Percentiles rank a stretch among this genome's conserved stretches.
Evolutionary conservation across 2,797 vertebrate species (phyloP).

Genomic region (Typhlichthys eigenmanni): DNA sequence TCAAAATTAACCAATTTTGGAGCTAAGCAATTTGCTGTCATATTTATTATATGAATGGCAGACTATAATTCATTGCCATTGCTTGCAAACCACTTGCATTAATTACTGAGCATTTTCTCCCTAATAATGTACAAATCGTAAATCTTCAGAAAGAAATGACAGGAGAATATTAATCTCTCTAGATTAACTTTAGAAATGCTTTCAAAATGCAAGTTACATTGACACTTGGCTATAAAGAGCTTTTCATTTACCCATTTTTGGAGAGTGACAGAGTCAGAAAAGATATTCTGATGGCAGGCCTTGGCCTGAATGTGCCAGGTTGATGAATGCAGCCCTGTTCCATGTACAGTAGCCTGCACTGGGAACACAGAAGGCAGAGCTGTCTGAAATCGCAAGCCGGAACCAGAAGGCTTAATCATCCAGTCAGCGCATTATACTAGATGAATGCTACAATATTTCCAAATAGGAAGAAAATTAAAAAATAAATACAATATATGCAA

Average conservation of each 20-base stretch:
- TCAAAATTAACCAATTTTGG: neutral
- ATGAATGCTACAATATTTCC: neutral
- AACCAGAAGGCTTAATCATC: neutral
- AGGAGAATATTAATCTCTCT: too few species aligned
- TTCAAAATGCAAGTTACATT: too few species aligned
- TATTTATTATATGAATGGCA: too few species aligned
- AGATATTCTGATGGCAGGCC: neutral
- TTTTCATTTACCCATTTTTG: neutral
- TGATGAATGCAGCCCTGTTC: constrained; percentile 10
- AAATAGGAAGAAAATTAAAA: neutral
- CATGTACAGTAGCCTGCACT: constrained; percentile 3
- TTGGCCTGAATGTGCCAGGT: constrained; percentile 33
- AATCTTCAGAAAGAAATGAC: too few species aligned
- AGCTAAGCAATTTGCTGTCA: too few species aligned
- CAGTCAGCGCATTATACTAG: neutral
- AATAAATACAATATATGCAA: neutral
- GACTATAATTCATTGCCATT: too few species aligned
- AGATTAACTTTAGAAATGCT: too few species aligned
- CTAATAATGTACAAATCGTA: too few species aligned
- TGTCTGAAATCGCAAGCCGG: neutral
- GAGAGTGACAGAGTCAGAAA: neutral
- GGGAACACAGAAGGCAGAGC: neutral
- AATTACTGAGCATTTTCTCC: too few species aligned
- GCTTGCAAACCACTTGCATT: too few species aligned
- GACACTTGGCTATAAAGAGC: neutral